Percentiles rank a stretch among this genome's conserved stretches.
Conservation (phyloP, 2,113 vertebrate genomes). For the Macquaria australasica region DNA sequence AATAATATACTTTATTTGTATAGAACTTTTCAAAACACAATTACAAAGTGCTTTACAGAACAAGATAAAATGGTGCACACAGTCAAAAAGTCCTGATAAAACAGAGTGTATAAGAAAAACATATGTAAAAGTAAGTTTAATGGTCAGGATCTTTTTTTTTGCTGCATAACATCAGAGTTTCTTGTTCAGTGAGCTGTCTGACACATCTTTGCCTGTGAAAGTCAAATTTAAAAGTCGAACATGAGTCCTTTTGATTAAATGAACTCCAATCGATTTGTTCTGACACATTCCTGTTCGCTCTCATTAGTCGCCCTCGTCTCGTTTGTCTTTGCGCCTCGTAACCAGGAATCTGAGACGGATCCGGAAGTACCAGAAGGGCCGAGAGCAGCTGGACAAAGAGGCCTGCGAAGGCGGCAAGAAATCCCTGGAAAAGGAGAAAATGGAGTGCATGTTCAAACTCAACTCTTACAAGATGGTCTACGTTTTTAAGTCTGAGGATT, state of each 20-base stretch:
- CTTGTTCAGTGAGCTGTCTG: background rate
- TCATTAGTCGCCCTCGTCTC: constrained; percentile 20
- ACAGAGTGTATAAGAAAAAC: no score
- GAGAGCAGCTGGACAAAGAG: constrained; percentile 95
- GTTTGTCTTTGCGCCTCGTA: constrained; percentile 29
- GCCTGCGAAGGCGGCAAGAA: constrained; percentile 88
- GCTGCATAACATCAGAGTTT: background rate
- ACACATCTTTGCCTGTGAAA: background rate
- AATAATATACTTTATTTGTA: no score
- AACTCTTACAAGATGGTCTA: constrained; percentile 99
- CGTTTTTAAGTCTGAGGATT: constrained; percentile 98
- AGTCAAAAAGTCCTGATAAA: no score
- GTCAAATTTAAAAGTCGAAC: background rate
- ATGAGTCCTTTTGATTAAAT: background rate
- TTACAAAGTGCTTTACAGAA: no score
- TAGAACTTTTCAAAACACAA: no score
- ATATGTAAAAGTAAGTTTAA: background rate
- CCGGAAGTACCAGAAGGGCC: constrained; percentile 94
- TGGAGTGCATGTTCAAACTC: constrained; percentile 98
- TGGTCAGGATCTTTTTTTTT: background rate
- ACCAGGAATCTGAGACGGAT: constrained; percentile 95
- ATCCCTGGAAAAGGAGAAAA: constrained; percentile 92
- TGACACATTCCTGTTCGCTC: background rate
- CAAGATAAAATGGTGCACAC: no score
- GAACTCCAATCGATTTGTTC: background rate